These are phyloP conservation scores for Dolichomitus sp. DNA, from an alignment of 2,888 invertebrate genomes.

Conservation along the genomic window DNA sequence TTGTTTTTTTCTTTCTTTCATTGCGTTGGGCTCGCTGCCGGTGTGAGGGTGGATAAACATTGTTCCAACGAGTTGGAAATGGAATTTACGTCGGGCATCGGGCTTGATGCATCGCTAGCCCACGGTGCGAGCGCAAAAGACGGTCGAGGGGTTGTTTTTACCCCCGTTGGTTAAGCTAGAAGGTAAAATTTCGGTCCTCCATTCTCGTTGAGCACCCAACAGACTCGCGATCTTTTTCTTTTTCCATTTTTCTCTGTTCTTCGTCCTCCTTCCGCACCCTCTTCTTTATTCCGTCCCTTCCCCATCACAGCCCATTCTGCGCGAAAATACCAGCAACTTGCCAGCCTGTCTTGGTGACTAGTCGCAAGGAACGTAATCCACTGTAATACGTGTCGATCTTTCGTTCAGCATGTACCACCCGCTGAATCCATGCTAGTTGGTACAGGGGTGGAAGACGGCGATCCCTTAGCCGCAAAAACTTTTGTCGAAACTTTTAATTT, in stretches of 20 bases:
- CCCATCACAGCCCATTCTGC: background rate
- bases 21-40: slow-evolving; percentile 25
- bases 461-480: slow-evolving; percentile 56
- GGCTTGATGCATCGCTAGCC: slow-evolving; percentile 62
- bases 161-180: slow-evolving; percentile 35
- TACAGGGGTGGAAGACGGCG: background rate
- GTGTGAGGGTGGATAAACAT: slow-evolving; percentile 63
- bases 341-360: slow-evolving; percentile 2
- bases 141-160: slow-evolving; percentile 63
- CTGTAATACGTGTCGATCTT: slow-evolving; percentile 61
- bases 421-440: background rate
- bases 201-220: slow-evolving; percentile 53
- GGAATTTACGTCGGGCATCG: slow-evolving; percentile 65
- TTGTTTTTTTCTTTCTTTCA: slow-evolving; percentile 46
- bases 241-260: slow-evolving; percentile 24
- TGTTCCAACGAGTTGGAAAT: slow-evolving; percentile 68
- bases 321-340: background rate
- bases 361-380: slow-evolving; percentile 18
- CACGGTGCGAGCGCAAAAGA: slow-evolving; percentile 46
- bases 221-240: slow-evolving; percentile 34
- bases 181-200: slow-evolving; percentile 61
- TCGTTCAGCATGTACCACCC: slow-evolving; percentile 3
- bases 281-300: slow-evolving; percentile 8
- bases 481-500: slow-evolving; percentile 72
- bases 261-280: slow-evolving; percentile 25